Base-by-base conservation (phyloP, 2,888 invertebrate species). In the Drosophila falleni region DNA sequence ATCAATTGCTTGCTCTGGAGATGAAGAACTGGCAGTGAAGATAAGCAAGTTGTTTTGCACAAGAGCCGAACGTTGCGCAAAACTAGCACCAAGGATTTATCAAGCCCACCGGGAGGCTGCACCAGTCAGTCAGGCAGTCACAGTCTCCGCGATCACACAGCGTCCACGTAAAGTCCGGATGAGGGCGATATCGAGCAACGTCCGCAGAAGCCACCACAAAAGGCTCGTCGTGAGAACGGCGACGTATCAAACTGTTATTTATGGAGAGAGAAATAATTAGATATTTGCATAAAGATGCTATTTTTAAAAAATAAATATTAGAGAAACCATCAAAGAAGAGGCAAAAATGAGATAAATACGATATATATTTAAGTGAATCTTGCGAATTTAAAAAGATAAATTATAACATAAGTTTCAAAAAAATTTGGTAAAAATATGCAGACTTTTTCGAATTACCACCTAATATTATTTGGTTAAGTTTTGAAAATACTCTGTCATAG, bases 161-260 rank as follows among this genome's bases (percentile, higher is more conserved):
- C 90, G 58, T 92, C 91, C 70, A 93, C 76, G 67, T 91, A 89
- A 26, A 93, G 86, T 19, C 91, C 91, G 23, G 91, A 92, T 77
- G 78, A 73, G 33, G 89, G 67, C 33, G 92, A 90, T 75, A 93
- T 91, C 13, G 81, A 87, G 79, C 96, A 96, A 50, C 94, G 94
- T 6, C 96, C 96, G 87, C 96, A 96, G 88, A 95, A 95, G 50
- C 96, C 96, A 13, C 96, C 96, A 87, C 96, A 96, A 89, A 94
- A 94, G 1, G 96, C 96, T 37, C 93, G 92, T 15, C 95, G 93
- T 50, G 92, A 92, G 87, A 94, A 93, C 67, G 80, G 63, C 3
- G 92, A 87, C 33, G 84, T 80, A 51, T 94, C 91, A 59, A 93
- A 94, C 95, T 95, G 83, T 1, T 68, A 51, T 3, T 16, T 6